A percentile compares a stretch with the other conserved stretches of the same genome.
Conservation (phyloP, 2,888 invertebrate genomes). For the Phortica okadai region DNA sequence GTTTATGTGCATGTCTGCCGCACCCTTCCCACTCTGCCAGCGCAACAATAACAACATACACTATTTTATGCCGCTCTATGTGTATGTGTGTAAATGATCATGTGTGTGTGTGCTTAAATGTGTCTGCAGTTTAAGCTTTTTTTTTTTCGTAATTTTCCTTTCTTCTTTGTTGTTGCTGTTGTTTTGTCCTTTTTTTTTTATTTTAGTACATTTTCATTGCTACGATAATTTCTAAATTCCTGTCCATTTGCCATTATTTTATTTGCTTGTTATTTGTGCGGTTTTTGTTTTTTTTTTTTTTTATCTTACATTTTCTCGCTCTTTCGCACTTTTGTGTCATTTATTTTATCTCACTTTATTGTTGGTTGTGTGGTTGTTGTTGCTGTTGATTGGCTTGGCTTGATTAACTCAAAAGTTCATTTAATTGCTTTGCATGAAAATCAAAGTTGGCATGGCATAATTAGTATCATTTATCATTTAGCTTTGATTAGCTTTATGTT, state of each 20-base stretch:
- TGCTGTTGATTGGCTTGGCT: not conserved
- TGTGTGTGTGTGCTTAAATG: constrained; percentile 65
- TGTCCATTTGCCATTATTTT: constrained; percentile 51
- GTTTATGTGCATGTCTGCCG: not conserved
- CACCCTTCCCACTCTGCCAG: not conserved
- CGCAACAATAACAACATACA: not conserved
- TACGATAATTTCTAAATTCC: constrained; percentile 65
- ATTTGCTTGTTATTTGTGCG: constrained; percentile 4
- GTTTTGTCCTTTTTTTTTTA: not conserved
- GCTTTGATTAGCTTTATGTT: not conserved
- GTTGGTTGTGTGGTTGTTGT: not conserved
- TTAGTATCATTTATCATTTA: not conserved
- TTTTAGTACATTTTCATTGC: not conserved
- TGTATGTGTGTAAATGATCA: constrained; percentile 52
- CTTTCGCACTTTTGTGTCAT: not conserved
- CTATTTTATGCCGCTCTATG: constrained; percentile 29
- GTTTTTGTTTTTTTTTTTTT: not conserved
- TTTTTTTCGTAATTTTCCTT: constrained; percentile 49
- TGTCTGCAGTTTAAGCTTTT: constrained; percentile 63
- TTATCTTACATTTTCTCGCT: not conserved
- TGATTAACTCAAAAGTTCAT: constrained; percentile 17
- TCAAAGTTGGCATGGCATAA: not conserved
- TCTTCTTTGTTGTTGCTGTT: not conserved
- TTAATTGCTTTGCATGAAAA: not conserved
- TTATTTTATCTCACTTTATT: not conserved